Evolutionary conservation across 2,797 vertebrate genomes (phyloP).

Genomic region (Poeciliopsis presidionis): DNA sequence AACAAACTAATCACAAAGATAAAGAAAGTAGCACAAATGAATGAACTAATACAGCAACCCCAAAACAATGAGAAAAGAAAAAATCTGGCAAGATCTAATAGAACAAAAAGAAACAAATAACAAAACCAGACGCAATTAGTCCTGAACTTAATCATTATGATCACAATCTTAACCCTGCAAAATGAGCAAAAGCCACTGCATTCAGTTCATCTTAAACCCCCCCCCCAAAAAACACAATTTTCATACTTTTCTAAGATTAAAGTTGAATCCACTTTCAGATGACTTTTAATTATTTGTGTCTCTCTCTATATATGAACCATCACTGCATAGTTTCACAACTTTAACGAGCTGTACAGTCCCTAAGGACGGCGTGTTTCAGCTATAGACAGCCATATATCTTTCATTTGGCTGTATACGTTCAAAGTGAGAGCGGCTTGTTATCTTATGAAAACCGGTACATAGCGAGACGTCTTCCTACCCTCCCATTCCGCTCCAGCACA

Average conservation of each 20-base stretch:
- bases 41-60: background rate
- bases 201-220: background rate
- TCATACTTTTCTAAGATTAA: background rate
- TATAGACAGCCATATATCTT: slow-evolving; percentile 25
- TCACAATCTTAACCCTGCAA: background rate
- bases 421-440: slow-evolving; percentile 31
- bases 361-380: slow-evolving; percentile 19
- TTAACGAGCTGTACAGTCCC: slow-evolving; percentile 18
- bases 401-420: slow-evolving; percentile 32
- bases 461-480: slow-evolving; percentile 48
- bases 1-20: background rate
- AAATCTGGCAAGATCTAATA: background rate
- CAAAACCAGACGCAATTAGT: background rate
- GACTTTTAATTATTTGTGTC: background rate
- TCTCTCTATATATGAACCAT: background rate
- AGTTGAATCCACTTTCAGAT: background rate
- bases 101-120: background rate
- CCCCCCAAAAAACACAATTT: background rate
- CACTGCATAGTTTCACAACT: slow-evolving; percentile 5
- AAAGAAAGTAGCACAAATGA: background rate
- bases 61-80: background rate
- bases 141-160: background rate
- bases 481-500: slow-evolving; percentile 44
- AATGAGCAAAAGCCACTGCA: background rate
- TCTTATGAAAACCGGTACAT: slow-evolving; percentile 32